Percentiles rank a stretch among this genome's conserved stretches.
These are phyloP conservation scores for Meandrusa payeni DNA, from an alignment of 2,888 invertebrate species.

Conservation along the genomic window DNA sequence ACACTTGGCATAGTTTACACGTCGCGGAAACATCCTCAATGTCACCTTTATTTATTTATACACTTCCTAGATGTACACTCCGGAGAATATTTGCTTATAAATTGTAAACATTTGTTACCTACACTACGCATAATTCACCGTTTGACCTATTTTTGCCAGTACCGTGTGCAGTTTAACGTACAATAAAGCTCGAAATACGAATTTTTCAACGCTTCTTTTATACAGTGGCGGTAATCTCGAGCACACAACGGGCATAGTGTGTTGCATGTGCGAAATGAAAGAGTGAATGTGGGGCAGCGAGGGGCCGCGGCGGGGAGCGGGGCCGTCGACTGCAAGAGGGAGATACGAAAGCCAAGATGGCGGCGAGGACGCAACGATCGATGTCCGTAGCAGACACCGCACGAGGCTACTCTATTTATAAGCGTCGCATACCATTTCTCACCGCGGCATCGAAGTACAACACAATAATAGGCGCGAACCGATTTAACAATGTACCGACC, in stretches of 20 bases:
- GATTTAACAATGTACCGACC: slow-evolving; percentile 10
- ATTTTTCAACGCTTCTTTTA: slow-evolving; percentile 25
- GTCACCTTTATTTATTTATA: slow-evolving; percentile 60
- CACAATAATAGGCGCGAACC: slow-evolving; percentile 25
- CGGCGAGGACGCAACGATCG: slow-evolving; percentile 79
- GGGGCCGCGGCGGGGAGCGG: slow-evolving; percentile 59
- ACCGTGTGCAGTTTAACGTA: slow-evolving; percentile 24
- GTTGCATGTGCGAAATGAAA: slow-evolving; percentile 65
- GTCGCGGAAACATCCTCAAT: slow-evolving; percentile 59
- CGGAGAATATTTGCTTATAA: slow-evolving; percentile 15
- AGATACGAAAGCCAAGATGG: slow-evolving; percentile 79
- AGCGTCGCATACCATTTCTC: slow-evolving; percentile 65
- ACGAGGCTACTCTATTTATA: slow-evolving; percentile 76
- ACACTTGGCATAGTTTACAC: slow-evolving; percentile 48
- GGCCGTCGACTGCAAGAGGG: slow-evolving; percentile 62
- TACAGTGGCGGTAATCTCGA: slow-evolving; percentile 29
- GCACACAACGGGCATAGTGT: slow-evolving; percentile 35
- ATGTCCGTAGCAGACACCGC: slow-evolving; percentile 73
- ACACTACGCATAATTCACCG: slow-evolving; percentile 23
- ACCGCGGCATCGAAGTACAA: slow-evolving; percentile 47
- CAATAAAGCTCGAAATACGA: slow-evolving; percentile 19
- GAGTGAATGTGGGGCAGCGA: slow-evolving; percentile 77
- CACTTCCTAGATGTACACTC: slow-evolving; percentile 38
- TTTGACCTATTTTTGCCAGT: slow-evolving; percentile 21
- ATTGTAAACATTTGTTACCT: slow-evolving; percentile 24